phyloP scores from a whole-genome alignment of 2,888 invertebrate genomes.

The Lasioglossum vierecki region DNA sequence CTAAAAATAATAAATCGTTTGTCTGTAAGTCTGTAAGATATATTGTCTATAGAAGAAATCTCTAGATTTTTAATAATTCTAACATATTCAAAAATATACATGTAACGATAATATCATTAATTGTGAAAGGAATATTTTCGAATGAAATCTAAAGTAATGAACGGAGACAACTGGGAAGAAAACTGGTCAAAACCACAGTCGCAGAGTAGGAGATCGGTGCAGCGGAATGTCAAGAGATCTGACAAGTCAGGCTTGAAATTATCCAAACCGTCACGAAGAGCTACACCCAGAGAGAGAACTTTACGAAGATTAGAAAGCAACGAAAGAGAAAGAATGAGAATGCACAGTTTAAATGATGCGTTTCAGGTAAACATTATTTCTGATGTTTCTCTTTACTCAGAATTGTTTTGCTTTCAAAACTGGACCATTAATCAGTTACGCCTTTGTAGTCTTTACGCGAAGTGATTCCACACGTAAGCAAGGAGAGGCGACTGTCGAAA shows the following conservation, averaged over 20 bases:
- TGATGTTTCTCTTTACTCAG: not conserved
- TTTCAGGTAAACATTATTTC: conserved; percentile 87
- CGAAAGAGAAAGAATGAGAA: conserved; percentile 91
- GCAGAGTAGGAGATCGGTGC: conserved; percentile 58
- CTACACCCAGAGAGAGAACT: conserved; percentile 87
- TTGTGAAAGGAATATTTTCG: conserved; percentile 26
- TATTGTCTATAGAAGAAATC: not conserved
- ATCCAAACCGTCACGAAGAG: conserved; percentile 70
- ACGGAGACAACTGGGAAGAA: conserved; percentile 73
- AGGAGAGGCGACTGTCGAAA: conserved; percentile 91
- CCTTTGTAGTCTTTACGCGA: conserved; percentile 88
- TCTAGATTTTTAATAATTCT: not conserved
- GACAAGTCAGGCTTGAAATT: conserved; percentile 69
- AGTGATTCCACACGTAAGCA: conserved; percentile 91
- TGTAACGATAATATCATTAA: conserved; percentile 20
- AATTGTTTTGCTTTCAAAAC: not conserved
- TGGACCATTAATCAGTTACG: conserved; percentile 9
- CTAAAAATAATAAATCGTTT: too few relatives aligned
- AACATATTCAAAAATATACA: not conserved
- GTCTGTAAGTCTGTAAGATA: not conserved
- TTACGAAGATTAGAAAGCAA: conserved; percentile 91
- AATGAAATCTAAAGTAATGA: conserved; percentile 77
- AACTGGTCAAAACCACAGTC: conserved; percentile 69
- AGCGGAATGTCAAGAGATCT: conserved; percentile 65
- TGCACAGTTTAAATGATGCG: conserved; percentile 92